Evolutionary conservation across 2,888 invertebrate genomes (phyloP), one percentile per base, ranked within the genome.

Genomic region (Conistra vaccinii): DNA sequence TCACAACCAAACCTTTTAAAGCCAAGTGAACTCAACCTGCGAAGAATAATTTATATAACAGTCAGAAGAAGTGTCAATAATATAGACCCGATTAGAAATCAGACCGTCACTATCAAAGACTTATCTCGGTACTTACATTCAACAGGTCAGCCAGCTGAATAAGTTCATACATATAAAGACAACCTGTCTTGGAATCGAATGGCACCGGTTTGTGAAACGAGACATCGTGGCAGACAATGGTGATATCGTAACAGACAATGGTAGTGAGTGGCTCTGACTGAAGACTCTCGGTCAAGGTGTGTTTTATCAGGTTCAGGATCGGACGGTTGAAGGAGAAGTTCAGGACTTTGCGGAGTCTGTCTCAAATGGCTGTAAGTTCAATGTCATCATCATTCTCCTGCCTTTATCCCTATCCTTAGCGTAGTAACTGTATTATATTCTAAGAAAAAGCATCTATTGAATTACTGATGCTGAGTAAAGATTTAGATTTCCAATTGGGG

Each of bases 131-230:
- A 57, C 42, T n/a, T 23, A 53, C 53, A 69, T 63, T 72, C 62
- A 84, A 76, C 70, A 69, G 68, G 61, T 65, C 60, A 57, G 23
- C 17, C 23, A 35, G 51, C 68, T 80, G 61, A 78, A 55, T 73
- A 75, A 69, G 55, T 60, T 70, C 51, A 65, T 45, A 35, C 39
- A 35, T 55, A 74, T 67, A 83, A 82, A 83, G 53, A 53, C 66
- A 74, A 81, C 80, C 63, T 35, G 84, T 74, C 70, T 20, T 42
- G 6, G 14, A 67, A 32, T n/a, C 29, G n/a, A 68, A 79, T 35
- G 20, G 45, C 63, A 72, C 84, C 74, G 69, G 80, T 70, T 83
- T 79, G 60, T 55, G 62, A 63, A 71, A 45, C 62, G 69, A 84
- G 84, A 84, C 80, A 51, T 69, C n/a, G 42, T 48, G 48, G 20